phyloP scores from a whole-genome alignment of 2,888 invertebrate genomes.

The Mactromeris polynyma region DNA sequence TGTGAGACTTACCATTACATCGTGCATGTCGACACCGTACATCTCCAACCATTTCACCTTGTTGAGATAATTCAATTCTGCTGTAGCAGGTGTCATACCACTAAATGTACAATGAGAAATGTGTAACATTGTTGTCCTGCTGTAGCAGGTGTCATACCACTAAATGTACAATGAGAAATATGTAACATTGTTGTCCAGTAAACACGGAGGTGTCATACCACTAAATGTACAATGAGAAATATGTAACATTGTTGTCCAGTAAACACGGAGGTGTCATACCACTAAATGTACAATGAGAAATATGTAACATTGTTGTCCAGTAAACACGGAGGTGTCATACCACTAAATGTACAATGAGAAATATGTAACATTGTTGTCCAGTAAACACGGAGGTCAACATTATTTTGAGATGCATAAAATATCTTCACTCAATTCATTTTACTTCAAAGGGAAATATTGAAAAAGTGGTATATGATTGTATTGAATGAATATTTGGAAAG shows the following conservation, averaged over 20 bases:
- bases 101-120: conserved; percentile 82
- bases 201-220: conserved; percentile 95
- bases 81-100: conserved; percentile 97
- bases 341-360: conserved; percentile 87
- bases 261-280: conserved; percentile 95
- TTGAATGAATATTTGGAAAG: no score
- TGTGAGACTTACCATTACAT: conserved; percentile 90
- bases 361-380: neutral
- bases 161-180: conserved; percentile 73
- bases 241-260: neutral
- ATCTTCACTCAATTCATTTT: no score
- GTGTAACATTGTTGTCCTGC: neutral
- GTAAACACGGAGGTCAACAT: no score
- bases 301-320: neutral
- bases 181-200: neutral
- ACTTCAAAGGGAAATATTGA: no score
- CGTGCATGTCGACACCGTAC: conserved; percentile 99
- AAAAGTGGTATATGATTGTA: no score
- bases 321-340: conserved; percentile 94
- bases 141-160: conserved; percentile 96
- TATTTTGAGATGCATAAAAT: no score
- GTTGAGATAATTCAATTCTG: conserved; percentile 97
- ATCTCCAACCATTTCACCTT: conserved; percentile 99
- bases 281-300: conserved; percentile 82
- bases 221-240: conserved; percentile 81